Percentiles rank a stretch among this genome's conserved stretches.
Evolutionary conservation across 2,797 vertebrate genomes (phyloP).

Genomic region (Chloroceryle inda): DNA sequence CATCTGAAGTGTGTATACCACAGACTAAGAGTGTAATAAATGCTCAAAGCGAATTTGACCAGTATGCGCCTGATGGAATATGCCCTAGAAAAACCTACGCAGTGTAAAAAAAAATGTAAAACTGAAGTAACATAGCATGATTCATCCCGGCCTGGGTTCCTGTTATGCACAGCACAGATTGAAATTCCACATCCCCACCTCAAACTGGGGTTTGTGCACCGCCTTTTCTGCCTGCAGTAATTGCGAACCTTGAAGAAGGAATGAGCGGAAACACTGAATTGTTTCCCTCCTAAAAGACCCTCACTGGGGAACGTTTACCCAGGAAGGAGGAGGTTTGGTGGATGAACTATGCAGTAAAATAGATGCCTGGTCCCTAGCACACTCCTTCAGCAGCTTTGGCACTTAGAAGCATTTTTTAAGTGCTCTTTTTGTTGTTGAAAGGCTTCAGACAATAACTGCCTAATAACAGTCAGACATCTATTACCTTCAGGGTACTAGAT

Average conservation of each 20-base stretch:
- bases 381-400: not conserved
- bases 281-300: constrained; percentile 20
- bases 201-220: constrained; percentile 7
- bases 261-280: not conserved
- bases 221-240: constrained; percentile 12
- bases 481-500: not conserved
- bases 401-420: not conserved
- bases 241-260: not conserved
- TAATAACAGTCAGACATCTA: not conserved
- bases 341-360: not conserved
- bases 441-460: constrained; percentile 6
- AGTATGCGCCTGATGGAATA: constrained; percentile 37
- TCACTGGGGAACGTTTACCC: not conserved
- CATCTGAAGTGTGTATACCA: not conserved
- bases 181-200: constrained; percentile 62
- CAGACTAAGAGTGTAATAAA: not conserved
- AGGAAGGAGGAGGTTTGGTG: not conserved
- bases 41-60: not conserved
- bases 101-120: constrained; percentile 27
- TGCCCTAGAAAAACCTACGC: constrained; percentile 65
- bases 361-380: not conserved
- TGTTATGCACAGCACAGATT: constrained; percentile 61
- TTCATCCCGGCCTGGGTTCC: constrained; percentile 51
- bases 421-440: not conserved
- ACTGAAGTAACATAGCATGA: constrained; percentile 50